Conservation (phyloP, 2,797 vertebrate genomes). For the Phylloscopus collybita region DNA sequence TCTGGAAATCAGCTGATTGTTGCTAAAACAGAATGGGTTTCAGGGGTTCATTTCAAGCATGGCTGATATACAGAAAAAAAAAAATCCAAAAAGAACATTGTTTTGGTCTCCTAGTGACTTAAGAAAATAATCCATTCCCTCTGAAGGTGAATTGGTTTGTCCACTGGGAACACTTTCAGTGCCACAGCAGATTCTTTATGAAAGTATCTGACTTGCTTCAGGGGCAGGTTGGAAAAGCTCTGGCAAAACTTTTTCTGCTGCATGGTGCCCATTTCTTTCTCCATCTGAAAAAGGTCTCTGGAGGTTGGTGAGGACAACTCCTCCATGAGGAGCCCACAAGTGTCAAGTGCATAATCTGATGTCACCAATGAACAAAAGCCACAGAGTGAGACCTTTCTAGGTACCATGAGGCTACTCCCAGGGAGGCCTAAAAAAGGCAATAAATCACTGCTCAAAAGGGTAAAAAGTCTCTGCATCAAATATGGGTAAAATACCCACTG, state of each 20-base stretch:
- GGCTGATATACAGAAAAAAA: background rate
- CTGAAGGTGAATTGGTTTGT: background rate
- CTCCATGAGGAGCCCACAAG: background rate
- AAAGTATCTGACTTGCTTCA: background rate
- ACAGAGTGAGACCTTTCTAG: background rate
- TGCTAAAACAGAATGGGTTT: background rate
- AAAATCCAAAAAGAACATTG: background rate
- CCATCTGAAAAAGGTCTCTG: background rate
- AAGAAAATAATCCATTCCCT: background rate
- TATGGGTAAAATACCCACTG: background rate
- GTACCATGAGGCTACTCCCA: rapidly evolving
- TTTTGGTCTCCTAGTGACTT: background rate
- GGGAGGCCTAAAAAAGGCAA: background rate
- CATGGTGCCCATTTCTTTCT: background rate
- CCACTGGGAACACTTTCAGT: background rate
- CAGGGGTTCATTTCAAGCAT: background rate
- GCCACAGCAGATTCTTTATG: background rate
- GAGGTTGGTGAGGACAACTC: background rate
- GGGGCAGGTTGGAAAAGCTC: background rate
- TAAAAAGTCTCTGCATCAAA: background rate
- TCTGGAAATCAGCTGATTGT: background rate
- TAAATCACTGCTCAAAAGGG: background rate
- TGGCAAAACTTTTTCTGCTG: background rate
- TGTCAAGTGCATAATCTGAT: background rate
- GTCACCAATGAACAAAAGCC: background rate